phyloP scores from a whole-genome alignment of 2,797 vertebrate genomes.

The Poecile montanus region DNA sequence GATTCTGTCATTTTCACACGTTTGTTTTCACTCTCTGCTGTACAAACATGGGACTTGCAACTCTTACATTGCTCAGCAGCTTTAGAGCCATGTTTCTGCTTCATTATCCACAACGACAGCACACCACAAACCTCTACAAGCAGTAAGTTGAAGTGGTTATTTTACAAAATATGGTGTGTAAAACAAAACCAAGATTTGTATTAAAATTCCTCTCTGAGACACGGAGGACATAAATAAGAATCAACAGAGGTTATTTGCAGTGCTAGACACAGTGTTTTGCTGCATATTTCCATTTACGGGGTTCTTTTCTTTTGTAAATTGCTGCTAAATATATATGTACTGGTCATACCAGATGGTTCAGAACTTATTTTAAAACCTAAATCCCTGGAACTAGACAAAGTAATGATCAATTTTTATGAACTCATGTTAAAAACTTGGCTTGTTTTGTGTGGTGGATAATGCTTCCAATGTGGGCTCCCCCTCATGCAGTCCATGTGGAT shows the following conservation, averaged over 20 bases:
- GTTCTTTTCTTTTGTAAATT: not conserved
- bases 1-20: not conserved
- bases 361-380: slow-evolving; percentile 7
- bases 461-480: not conserved
- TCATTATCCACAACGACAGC: not conserved
- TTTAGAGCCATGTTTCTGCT: not conserved
- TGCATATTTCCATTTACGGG: not conserved
- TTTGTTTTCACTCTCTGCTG: not conserved
- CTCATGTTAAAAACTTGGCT: not conserved
- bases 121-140: not conserved
- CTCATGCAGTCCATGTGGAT: not conserved
- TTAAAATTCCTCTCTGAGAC: slow-evolving; percentile 29
- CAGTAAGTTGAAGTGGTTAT: not conserved
- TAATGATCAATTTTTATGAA: slow-evolving; percentile 10
- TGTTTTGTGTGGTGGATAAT: not conserved
- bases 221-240: not conserved
- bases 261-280: not conserved
- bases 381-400: not conserved
- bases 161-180: not conserved
- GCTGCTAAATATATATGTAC: not conserved
- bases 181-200: not conserved
- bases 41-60: not conserved
- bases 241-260: not conserved
- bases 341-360: not conserved
- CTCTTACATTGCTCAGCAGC: not conserved